Base-by-base conservation (phyloP, 2,797 vertebrate species). In the Eulemur albifrons region DNA sequence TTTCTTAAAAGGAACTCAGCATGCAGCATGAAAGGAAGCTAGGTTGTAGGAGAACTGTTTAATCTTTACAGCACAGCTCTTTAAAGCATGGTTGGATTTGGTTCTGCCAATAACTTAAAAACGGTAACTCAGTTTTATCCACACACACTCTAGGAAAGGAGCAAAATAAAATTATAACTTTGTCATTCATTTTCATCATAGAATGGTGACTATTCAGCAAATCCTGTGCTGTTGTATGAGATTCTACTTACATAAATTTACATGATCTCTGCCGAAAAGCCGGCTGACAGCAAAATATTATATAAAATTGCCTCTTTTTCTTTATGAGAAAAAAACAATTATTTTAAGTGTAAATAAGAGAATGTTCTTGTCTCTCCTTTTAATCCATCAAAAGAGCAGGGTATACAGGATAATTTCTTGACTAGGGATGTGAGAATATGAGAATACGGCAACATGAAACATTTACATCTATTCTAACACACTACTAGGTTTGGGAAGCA, bases 271-370 rank as follows among this genome's bases (percentile, higher is more conserved):
- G 15, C 27, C 69, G 43, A 92, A 59, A 93, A 92, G 5, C 2
- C 21, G 79, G 50, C 30, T 54, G 25, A 79, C 4, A 92, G 57
- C 87, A 84, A 98, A 97, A 79, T 95, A 93, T 86, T 96, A 90
- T 93, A 91, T 95, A 95, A 96, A 95, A 32, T 75, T 91, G 94
- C 67, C 18, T 72, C 75, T 97, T 98, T 96, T 94, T 93, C 21
- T 23, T 80, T 50, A 11, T 43, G 30, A 23, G 35, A 43, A 82
- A 27, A 61, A 43, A 85, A 94, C 1, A 52, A 27, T 30, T 43
- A 72, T 52, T 93, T 95, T 95, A 70, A 65, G 27, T 92, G 7
- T 57, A 0, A 32, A 48, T 48, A 69, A 97, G 30, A 85, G 25
- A 73, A 76, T 40, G 14, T 57, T 89, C 10, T 65, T 67, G 3